A percentile compares a stretch with the other conserved stretches of the same genome.
These are phyloP conservation scores for Ancistrus triradiatus DNA, from an alignment of 2,113 vertebrate genomes.

Conservation along the genomic window DNA sequence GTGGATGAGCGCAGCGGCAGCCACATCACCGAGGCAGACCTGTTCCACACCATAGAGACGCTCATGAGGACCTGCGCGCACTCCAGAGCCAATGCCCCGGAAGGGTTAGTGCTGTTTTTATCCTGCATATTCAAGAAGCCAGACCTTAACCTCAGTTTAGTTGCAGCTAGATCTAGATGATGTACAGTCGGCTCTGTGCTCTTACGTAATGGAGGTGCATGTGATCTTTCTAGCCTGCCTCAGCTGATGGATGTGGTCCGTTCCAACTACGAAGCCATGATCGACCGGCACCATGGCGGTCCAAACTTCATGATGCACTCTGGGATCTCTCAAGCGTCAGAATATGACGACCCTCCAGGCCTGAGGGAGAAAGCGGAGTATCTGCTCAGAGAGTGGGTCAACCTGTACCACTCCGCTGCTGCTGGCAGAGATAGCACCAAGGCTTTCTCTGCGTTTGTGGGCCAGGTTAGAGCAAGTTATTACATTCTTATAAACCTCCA, in stretches of 20 bases:
- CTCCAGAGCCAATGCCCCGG: conserved; percentile 94
- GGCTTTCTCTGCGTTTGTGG: conserved; percentile 99
- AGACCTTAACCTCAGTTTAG: no score
- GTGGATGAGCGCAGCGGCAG: conserved; percentile 94
- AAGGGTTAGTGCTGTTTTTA: conserved; percentile 90
- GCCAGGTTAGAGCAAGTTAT: conserved; percentile 75
- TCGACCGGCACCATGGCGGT: conserved; percentile 94
- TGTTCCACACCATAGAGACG: conserved; percentile 97
- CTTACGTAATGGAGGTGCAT: no score
- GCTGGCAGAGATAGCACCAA: conserved; percentile 98
- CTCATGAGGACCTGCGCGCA: conserved; percentile 98
- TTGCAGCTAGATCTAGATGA: no score
- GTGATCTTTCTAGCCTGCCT: conserved; percentile 75
- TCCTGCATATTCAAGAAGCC: no score
- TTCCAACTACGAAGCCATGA: conserved; percentile 98
- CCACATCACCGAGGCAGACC: conserved; percentile 94
- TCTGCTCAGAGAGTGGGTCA: conserved; percentile 96
- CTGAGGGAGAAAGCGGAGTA: conserved; percentile 97
- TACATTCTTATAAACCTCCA: no score
- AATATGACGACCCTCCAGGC: conserved; percentile 96
- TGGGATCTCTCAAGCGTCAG: conserved; percentile 96
- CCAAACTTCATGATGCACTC: conserved; percentile 99
- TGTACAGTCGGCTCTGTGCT: no score
- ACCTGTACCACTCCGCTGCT: conserved; percentile 96
- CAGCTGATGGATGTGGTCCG: conserved; percentile 98